These are phyloP conservation scores for Lycocorax pyrrhopterus DNA, from an alignment of 2,113 vertebrate species.

Conservation along the genomic window DNA sequence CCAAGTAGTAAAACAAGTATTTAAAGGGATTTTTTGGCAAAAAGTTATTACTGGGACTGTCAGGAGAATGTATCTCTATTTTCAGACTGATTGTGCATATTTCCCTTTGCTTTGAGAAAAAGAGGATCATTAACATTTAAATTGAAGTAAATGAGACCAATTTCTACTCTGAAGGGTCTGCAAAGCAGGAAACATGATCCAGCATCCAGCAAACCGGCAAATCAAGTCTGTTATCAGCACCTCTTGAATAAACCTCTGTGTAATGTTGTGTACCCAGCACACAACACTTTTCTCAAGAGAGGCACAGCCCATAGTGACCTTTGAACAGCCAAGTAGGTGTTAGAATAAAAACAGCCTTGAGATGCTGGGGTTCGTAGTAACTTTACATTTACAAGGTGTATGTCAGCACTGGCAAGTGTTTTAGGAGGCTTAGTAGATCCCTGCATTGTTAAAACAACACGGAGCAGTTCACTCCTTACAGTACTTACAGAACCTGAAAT, in stretches of 20 bases:
- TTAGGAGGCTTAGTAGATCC: neutral
- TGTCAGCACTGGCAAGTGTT: neutral
- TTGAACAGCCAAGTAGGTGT: neutral
- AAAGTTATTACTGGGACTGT: neutral
- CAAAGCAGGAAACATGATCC: constrained; percentile 33
- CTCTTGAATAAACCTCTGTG: neutral
- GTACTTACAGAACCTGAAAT: neutral
- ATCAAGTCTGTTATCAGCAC: constrained; percentile 37
- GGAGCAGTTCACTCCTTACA: neutral
- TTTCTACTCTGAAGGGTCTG: neutral
- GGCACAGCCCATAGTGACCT: neutral
- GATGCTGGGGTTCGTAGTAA: neutral
- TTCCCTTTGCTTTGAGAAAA: neutral
- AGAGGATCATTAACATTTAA: constrained; percentile 54
- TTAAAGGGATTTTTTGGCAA: neutral
- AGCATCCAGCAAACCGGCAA: constrained; percentile 14
- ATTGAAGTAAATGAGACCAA: constrained; percentile 50
- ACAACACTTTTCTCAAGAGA: neutral
- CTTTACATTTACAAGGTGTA: neutral
- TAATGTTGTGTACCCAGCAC: constrained; percentile 15
- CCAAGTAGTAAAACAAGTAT: neutral
- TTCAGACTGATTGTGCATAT: neutral
- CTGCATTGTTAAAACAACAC: neutral
- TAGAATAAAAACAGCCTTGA: neutral
- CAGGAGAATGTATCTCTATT: constrained; percentile 26